Percentiles rank a stretch among this genome's conserved stretches.
phyloP scores from a whole-genome alignment of 2,113 vertebrate species.

The Camelus dromedarius region DNA sequence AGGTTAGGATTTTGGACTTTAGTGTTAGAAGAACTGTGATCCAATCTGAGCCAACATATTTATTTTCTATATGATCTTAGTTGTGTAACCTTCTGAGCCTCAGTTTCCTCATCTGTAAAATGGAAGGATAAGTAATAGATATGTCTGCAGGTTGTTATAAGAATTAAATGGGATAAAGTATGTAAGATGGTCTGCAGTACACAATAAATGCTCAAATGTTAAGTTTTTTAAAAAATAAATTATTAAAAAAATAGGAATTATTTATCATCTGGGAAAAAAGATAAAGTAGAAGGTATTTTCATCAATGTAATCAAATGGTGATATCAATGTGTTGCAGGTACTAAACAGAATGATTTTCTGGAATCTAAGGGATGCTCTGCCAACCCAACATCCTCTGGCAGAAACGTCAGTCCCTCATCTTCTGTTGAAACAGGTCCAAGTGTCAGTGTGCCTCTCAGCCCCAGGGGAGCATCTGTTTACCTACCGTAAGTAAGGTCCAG shows the following conservation, averaged over 20 bases:
- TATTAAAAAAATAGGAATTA: background rate
- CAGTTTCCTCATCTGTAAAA: background rate
- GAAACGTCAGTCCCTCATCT: background rate
- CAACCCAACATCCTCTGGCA: background rate
- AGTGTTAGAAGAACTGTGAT: background rate
- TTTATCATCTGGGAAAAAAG: background rate
- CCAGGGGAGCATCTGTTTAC: background rate
- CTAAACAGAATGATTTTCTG: background rate
- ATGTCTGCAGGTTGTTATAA: background rate
- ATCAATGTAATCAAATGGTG: background rate
- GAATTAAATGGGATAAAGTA: background rate
- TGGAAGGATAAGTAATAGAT: background rate
- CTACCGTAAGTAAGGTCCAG: slow-evolving; percentile 52
- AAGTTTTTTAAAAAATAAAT: background rate
- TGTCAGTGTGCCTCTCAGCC: background rate
- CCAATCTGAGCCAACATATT: background rate
- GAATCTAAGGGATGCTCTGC: background rate
- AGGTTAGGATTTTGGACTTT: background rate
- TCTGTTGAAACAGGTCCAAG: background rate
- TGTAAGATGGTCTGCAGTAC: background rate
- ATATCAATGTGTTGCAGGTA: slow-evolving; percentile 55
- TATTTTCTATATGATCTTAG: background rate
- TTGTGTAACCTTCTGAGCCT: background rate
- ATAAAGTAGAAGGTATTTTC: background rate
- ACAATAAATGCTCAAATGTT: background rate